A percentile compares a stretch with the other conserved stretches of the same genome.
These are phyloP conservation scores for Cantharis flavilabris DNA, from an alignment of 2,888 invertebrate genomes.

Conservation along the genomic window DNA sequence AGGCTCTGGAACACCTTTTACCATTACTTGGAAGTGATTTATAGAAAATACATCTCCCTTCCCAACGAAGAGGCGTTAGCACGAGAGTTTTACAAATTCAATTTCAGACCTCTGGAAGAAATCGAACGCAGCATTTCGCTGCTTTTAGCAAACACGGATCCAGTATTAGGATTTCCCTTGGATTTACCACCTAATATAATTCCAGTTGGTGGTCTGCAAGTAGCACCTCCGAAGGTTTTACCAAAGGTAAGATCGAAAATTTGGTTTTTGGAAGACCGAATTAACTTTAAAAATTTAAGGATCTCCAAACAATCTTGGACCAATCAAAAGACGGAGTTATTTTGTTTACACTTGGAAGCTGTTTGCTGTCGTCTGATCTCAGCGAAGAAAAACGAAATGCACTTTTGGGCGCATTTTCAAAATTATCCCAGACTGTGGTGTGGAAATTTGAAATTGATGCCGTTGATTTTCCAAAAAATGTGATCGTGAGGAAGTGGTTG, in stretches of 20 bases:
- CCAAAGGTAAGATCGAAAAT: constrained; percentile 36
- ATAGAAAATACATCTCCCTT: constrained; percentile 26
- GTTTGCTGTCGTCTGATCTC: constrained; percentile 39
- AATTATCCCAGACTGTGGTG: constrained; percentile 47
- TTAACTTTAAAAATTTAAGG: not conserved
- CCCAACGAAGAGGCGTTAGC: constrained; percentile 33
- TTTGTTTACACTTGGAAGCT: constrained; percentile 49
- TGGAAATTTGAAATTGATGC: constrained; percentile 48
- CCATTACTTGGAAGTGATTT: constrained; percentile 10
- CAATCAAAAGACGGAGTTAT: constrained; percentile 45
- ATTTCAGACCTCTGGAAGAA: constrained; percentile 35
- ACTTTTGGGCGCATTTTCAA: constrained; percentile 45
- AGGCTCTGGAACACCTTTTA: constrained; percentile 36
- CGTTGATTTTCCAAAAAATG: constrained; percentile 45
- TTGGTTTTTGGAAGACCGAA: not conserved
- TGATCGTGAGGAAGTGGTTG: constrained; percentile 47
- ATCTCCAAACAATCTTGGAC: constrained; percentile 37
- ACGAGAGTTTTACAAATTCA: constrained; percentile 34
- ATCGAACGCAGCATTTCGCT: constrained; percentile 41
- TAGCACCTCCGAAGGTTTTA: constrained; percentile 38
- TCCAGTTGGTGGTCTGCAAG: constrained; percentile 49
- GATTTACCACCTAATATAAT: constrained; percentile 48
- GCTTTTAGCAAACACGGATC: constrained; percentile 44
- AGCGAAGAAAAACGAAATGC: constrained; percentile 34
- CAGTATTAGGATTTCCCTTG: constrained; percentile 42